Evolutionary conservation across 2,113 vertebrate genomes (phyloP).

Genomic region (Collichthys lucidus): DNA sequence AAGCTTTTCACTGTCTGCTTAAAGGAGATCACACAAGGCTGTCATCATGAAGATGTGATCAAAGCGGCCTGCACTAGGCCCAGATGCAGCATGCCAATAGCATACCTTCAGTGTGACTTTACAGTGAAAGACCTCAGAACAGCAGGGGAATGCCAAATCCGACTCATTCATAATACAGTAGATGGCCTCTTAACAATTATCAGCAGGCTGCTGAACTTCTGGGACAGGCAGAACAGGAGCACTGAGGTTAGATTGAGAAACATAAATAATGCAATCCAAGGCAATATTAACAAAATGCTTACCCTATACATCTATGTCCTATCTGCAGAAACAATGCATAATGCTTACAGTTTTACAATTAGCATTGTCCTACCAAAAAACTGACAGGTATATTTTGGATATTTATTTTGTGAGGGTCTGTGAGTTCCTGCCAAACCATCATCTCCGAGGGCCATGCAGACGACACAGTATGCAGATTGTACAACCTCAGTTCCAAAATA

Average conservation of each 20-base stretch:
- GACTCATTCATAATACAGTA: constrained; percentile 75
- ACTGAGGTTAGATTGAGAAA: constrained; percentile 33
- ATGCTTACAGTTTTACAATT: background rate
- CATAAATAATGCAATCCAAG: constrained; percentile 39
- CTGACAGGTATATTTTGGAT: background rate
- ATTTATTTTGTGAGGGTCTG: background rate
- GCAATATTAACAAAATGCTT: constrained; percentile 35
- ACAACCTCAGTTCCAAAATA: too few species aligned
- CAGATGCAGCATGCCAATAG: constrained; percentile 65
- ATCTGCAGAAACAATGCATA: background rate
- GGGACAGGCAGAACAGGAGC: constrained; percentile 17
- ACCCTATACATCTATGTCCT: constrained; percentile 2
- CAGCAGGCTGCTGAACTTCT: constrained; percentile 44
- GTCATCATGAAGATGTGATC: constrained; percentile 76
- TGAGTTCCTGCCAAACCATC: too few species aligned
- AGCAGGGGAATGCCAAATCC: constrained; percentile 67
- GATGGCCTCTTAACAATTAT: constrained; percentile 45
- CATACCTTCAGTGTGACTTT: constrained; percentile 58
- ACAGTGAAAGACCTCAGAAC: constrained; percentile 50
- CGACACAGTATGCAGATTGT: too few species aligned
- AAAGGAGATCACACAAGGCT: constrained; percentile 70
- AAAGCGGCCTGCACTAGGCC: constrained; percentile 65
- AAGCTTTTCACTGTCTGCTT: constrained; percentile 73
- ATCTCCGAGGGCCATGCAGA: too few species aligned
- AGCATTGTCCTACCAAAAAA: background rate